A percentile compares a stretch with the other conserved stretches of the same genome.
phyloP scores from a whole-genome alignment of 2,797 vertebrate genomes.

The Myotis daubentonii region DNA sequence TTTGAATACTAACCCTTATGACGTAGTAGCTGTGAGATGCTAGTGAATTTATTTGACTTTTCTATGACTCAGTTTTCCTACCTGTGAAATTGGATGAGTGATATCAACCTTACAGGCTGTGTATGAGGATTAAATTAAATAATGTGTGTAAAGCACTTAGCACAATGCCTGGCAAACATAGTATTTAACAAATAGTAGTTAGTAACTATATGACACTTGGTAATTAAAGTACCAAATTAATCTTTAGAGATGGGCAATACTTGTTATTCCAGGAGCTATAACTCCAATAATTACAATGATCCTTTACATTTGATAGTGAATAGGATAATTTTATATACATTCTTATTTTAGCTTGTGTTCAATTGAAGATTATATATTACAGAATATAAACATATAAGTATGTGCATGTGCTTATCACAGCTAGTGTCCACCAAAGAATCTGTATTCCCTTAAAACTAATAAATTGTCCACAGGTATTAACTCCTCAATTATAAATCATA shows the following conservation, averaged over 20 bases:
- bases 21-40: background rate
- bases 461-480: background rate
- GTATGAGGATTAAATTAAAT: background rate
- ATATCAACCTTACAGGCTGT: background rate
- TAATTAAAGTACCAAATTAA: slow-evolving; percentile 19
- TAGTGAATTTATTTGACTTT: background rate
- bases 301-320: slow-evolving; percentile 1
- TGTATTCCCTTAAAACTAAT: slow-evolving; percentile 8
- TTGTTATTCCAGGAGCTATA: slow-evolving; percentile 11
- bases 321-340: background rate
- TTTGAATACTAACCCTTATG: background rate
- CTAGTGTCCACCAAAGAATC: background rate
- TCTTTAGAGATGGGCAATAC: background rate
- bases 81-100: background rate
- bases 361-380: background rate
- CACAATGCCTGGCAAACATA: background rate
- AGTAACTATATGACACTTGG: background rate
- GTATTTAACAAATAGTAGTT: background rate
- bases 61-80: background rate
- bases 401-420: background rate
- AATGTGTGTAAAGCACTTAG: background rate
- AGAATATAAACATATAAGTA: background rate
- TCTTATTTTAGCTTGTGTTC: background rate
- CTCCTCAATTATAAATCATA: slow-evolving; percentile 2
- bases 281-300: background rate